These are phyloP conservation scores for Mohoua ochrocephala DNA, from an alignment of 2,113 vertebrate species.

Conservation along the genomic window DNA sequence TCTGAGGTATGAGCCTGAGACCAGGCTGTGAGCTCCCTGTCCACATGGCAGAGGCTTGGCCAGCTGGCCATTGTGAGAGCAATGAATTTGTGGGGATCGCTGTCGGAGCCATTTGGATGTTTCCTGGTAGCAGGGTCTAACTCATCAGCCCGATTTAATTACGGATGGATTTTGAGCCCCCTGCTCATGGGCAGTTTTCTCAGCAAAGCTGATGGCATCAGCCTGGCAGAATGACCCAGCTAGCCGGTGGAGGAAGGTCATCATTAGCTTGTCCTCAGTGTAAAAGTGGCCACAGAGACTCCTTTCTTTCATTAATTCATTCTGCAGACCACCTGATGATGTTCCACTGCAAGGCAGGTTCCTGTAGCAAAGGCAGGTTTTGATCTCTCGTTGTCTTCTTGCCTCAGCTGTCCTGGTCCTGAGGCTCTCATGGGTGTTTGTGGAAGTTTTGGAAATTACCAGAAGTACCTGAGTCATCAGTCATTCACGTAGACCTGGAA, in stretches of 20 bases:
- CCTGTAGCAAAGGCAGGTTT: not conserved
- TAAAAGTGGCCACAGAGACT: not conserved
- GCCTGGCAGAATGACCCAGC: not conserved
- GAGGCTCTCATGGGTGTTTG: not conserved
- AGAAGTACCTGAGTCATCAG: slow-evolving; percentile 14
- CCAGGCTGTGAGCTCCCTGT: not conserved
- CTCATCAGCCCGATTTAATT: not conserved
- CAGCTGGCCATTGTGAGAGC: not conserved
- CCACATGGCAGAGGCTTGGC: not conserved
- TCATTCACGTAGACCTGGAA: slow-evolving; percentile 27
- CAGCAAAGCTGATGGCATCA: not conserved
- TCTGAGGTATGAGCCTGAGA: not conserved
- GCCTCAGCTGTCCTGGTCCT: not conserved
- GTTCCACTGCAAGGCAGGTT: not conserved
- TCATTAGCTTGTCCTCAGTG: not conserved
- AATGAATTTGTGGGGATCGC: not conserved
- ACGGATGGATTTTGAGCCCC: not conserved
- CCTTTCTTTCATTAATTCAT: not conserved
- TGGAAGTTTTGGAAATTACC: slow-evolving; percentile 25
- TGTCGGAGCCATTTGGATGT: not conserved
- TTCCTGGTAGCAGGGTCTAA: rapidly evolving
- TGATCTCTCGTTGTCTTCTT: not conserved
- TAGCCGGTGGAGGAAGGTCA: not conserved
- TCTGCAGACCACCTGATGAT: not conserved
- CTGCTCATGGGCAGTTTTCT: not conserved